phyloP scores from a whole-genome alignment of 2,797 vertebrate genomes.

The Enoplosus armatus region DNA sequence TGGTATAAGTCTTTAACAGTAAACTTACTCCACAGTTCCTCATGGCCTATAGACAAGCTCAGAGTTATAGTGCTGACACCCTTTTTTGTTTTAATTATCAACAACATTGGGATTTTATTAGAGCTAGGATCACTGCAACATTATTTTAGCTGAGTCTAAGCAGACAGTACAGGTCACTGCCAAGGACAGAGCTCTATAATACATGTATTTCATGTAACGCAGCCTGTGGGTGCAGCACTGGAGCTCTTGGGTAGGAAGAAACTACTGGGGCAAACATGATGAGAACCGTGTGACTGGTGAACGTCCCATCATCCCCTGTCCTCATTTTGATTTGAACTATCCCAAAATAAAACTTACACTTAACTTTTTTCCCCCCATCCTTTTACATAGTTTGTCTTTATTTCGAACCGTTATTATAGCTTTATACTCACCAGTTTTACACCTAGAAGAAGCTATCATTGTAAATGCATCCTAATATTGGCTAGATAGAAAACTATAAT shows the following conservation, averaged over 20 bases:
- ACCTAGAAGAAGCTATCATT: no score
- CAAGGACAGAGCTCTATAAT: constrained; percentile 13
- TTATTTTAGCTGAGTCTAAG: constrained; percentile 3
- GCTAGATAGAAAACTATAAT: neutral
- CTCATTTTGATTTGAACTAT: neutral
- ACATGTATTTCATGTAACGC: constrained; percentile 24
- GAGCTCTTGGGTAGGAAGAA: neutral
- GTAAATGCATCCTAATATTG: no score
- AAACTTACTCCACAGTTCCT: neutral
- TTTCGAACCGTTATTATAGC: neutral
- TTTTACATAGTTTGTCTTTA: neutral
- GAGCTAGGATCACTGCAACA: neutral
- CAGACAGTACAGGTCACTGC: constrained; percentile 4
- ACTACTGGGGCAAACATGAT: constrained; percentile 13
- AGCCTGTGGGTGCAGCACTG: neutral
- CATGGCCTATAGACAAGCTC: neutral
- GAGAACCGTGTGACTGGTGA: neutral
- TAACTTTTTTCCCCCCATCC: neutral
- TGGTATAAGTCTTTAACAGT: neutral
- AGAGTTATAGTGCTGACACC: neutral
- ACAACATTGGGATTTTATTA: neutral
- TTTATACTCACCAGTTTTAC: neutral
- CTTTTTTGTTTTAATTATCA: constrained; percentile 5
- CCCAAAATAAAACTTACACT: neutral
- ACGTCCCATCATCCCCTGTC: neutral